phyloP scores from a whole-genome alignment of 2,888 invertebrate species.

The Neocrepidodera transversa region DNA sequence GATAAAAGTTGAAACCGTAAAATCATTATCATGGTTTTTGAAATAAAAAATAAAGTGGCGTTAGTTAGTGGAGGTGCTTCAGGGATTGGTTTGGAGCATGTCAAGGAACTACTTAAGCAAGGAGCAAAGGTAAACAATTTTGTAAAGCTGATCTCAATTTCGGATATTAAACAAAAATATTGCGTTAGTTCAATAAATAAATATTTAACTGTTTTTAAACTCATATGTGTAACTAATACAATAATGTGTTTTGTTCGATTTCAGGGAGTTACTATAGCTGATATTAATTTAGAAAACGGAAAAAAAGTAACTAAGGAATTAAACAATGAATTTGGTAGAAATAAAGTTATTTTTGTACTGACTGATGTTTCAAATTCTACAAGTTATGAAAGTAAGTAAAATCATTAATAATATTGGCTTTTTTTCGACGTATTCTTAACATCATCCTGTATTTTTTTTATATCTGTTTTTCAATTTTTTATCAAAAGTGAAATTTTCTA shows the following conservation, averaged over 20 bases:
- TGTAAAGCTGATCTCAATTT: too few relatives aligned
- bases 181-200: too few relatives aligned
- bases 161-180: too few relatives aligned
- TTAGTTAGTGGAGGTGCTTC: slow-evolving; percentile 26
- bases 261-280: slow-evolving; percentile 42
- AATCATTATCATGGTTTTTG: slow-evolving; percentile 8
- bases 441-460: too few relatives aligned
- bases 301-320: slow-evolving; percentile 29
- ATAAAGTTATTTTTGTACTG: slow-evolving; percentile 38
- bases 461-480: too few relatives aligned
- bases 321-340: slow-evolving; percentile 34
- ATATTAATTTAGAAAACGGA: slow-evolving; percentile 32
- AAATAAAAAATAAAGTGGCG: slow-evolving; percentile 16
- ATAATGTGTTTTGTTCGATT: too few relatives aligned
- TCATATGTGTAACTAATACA: too few relatives aligned
- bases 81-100: slow-evolving; percentile 22
- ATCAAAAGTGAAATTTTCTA: too few relatives aligned
- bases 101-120: slow-evolving; percentile 8
- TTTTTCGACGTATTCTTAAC: too few relatives aligned
- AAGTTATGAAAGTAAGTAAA: slow-evolving; percentile 36
- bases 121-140: slow-evolving; percentile 20
- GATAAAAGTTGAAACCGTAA: too few relatives aligned
- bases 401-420: too few relatives aligned
- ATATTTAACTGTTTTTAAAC: too few relatives aligned
- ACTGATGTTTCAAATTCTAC: slow-evolving; percentile 36